A percentile compares a stretch with the other conserved stretches of the same genome.
Conservation (phyloP, 2,113 vertebrate genomes). For the Verasper variegatus region DNA sequence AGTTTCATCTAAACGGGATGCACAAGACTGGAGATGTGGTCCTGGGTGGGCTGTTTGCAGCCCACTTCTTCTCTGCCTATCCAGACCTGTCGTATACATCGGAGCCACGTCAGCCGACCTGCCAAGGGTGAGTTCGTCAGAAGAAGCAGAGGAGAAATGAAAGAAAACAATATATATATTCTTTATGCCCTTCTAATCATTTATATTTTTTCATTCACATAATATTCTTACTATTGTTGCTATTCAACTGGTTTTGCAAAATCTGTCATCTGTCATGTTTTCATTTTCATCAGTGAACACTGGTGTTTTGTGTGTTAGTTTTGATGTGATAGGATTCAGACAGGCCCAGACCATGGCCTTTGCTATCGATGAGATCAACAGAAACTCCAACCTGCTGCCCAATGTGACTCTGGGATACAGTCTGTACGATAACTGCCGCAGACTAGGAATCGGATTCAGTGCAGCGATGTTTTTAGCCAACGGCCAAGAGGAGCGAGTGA, state of each 20-base stretch:
- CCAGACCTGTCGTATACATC: conserved; percentile 53
- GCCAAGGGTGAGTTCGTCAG: conserved; percentile 49
- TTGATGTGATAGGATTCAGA: conserved; percentile 66
- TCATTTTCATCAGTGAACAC: neutral
- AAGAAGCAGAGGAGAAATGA: neutral
- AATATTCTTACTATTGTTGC: neutral
- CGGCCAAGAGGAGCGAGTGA: conserved; percentile 52
- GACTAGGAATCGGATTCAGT: conserved; percentile 65
- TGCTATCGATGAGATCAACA: conserved; percentile 62
- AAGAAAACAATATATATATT: neutral
- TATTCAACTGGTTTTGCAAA: neutral
- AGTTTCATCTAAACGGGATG: conserved; percentile 60
- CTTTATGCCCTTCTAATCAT: neutral
- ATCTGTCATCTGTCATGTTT: neutral
- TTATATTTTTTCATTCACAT: neutral
- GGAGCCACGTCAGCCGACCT: conserved; percentile 44
- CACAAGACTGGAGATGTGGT: conserved; percentile 60
- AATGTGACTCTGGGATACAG: conserved; percentile 74
- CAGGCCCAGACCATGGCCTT: conserved; percentile 68
- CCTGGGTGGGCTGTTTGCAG: conserved; percentile 59
- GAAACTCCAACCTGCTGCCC: conserved; percentile 41
- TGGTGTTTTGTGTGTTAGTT: conserved; percentile 16
- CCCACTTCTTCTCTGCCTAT: conserved; percentile 45
- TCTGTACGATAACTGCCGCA: conserved; percentile 72
- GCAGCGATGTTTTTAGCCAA: conserved; percentile 68